Percentiles rank a stretch among this genome's conserved stretches.
These are phyloP conservation scores for Pterocles burchelli DNA, from an alignment of 2,113 vertebrate species.

Conservation along the genomic window DNA sequence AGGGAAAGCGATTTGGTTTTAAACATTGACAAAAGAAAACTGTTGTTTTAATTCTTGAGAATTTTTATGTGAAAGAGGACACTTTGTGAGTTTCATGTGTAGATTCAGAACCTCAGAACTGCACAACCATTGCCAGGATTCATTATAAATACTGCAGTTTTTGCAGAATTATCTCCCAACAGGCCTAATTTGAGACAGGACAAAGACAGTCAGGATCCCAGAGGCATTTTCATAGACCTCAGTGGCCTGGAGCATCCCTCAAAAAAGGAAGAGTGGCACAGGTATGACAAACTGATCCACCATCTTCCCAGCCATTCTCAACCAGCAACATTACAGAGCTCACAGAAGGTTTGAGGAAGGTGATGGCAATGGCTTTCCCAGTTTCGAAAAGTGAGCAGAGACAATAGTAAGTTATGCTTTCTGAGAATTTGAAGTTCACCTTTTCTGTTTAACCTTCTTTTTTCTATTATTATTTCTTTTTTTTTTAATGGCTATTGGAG, in stretches of 20 bases:
- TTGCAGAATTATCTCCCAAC: not conserved
- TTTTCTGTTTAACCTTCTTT: not conserved
- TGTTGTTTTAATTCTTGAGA: not conserved
- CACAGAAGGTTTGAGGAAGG: not conserved
- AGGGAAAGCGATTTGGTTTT: not conserved
- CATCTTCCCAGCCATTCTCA: not conserved
- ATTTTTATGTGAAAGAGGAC: not conserved
- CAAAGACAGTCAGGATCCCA: not conserved
- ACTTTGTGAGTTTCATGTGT: not conserved
- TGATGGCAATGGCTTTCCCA: not conserved
- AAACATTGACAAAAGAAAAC: not conserved
- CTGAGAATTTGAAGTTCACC: not conserved
- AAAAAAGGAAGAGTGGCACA: not conserved
- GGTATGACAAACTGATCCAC: not conserved
- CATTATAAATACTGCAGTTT: not conserved
- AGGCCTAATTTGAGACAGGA: not conserved
- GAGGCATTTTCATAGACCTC: not conserved
- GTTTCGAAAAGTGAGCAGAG: not conserved
- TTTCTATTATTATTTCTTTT: not conserved
- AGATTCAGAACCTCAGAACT: not conserved
- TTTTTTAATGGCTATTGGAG: not conserved
- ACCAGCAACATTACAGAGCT: not conserved
- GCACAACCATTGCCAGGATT: not conserved
- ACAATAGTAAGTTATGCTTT: not conserved
- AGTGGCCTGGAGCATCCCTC: not conserved